Base-by-base conservation (phyloP, 2,888 invertebrate species). In the Philonicus albiceps region DNA sequence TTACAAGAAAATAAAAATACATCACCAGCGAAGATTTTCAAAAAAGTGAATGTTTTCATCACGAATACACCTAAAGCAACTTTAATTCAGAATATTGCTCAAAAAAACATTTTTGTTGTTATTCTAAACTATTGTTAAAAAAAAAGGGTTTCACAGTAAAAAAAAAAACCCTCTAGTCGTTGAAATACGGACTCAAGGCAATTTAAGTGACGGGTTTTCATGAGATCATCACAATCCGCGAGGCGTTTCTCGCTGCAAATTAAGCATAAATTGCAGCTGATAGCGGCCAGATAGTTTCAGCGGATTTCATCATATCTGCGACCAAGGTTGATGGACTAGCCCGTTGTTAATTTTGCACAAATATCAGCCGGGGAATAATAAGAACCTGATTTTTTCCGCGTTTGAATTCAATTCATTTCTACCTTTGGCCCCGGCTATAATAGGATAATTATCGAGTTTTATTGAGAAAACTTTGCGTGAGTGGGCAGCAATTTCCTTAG, bases 401-500 rank as follows among this genome's bases (percentile, higher is more conserved):
- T 34, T 34, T 19, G 7, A n/a, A 55, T 19, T 55, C 55, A 30
- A 34, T 43, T 81, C 49, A 49, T 81, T 81, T 80, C 31, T 80
- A 37, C 37, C 22, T 40, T 40, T 78, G 49, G 43, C 55, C 55
- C 16, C 49, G 55, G 13, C 34, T 64, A 31, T 81, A 81, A 81
- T 81, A 81, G 49, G 81, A 81, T 81, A 81, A 81, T 81, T 81
- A 55, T 49, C 49, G 31, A 81, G 81, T 64, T 81, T 86, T 86
- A 81, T 75, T 86, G 49, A 83, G 81, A 86, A 73, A 86, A 81
- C 83, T 76, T 86, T 83, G 73, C 83, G 86, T 83, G 83, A 83
- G 83, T 83, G 81, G 86, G 81, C 43, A 75, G 86, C 75, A 86
- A 83, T 83, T 83, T 86, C 74, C 83, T 86, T 83, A 86, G 81